Conservation (phyloP, 2,797 vertebrate species). For the Argya squamiceps region DNA sequence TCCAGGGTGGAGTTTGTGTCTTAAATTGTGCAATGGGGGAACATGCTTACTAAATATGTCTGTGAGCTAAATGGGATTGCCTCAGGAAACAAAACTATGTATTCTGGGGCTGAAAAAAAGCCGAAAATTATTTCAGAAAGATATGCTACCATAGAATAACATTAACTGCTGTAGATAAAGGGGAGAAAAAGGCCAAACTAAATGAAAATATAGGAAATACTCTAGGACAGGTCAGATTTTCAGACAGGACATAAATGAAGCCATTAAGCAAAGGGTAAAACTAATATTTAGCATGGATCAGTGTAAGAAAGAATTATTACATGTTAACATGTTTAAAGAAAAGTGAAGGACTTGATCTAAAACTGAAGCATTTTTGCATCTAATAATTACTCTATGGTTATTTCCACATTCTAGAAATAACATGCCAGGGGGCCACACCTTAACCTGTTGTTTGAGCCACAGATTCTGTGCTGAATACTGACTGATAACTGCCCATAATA, state of each 20-base stretch:
- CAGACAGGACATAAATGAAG: background rate
- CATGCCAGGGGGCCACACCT: background rate
- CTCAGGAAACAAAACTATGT: background rate
- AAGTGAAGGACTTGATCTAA: background rate
- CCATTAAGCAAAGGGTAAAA: background rate
- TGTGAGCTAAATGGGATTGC: background rate
- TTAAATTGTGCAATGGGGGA: background rate
- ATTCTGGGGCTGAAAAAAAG: background rate
- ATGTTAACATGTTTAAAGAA: background rate
- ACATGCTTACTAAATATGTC: background rate
- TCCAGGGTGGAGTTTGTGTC: background rate
- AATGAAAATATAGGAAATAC: background rate
- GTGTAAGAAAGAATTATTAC: background rate
- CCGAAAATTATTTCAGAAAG: background rate
- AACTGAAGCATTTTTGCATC: background rate
- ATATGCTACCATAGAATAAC: background rate
- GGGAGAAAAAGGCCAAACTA: background rate
- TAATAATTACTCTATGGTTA: background rate
- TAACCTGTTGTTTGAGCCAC: background rate
- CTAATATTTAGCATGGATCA: background rate
- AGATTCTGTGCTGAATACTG: background rate
- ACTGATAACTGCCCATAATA: fast-evolving
- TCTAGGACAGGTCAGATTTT: background rate
- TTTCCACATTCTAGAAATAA: background rate
- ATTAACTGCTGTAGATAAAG: background rate